These are phyloP conservation scores for Caenorhabditis sp. DNA, from an alignment of 2,888 invertebrate species.

Conservation along the genomic window DNA sequence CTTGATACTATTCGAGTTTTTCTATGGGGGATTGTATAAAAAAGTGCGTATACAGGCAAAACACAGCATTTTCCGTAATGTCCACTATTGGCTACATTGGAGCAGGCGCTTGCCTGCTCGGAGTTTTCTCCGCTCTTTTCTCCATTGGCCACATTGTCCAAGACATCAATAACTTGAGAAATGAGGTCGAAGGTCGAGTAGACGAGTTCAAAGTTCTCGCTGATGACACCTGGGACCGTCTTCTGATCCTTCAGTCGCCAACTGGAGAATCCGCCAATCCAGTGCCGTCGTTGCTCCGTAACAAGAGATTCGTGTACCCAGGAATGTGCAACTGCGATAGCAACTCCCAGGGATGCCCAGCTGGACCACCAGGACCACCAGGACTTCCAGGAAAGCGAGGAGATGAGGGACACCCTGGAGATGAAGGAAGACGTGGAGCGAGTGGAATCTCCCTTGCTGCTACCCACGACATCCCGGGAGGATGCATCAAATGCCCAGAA, in stretches of 20 bases:
- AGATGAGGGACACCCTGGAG: constrained; percentile 65
- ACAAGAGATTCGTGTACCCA: constrained; percentile 64
- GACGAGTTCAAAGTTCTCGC: constrained; percentile 65
- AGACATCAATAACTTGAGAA: constrained; percentile 65
- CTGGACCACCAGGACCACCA: constrained; percentile 69
- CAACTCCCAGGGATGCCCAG: constrained; percentile 67
- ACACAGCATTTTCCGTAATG: constrained; percentile 47
- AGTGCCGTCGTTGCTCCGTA: constrained; percentile 61
- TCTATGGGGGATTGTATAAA: constrained; percentile 23
- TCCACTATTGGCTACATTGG: constrained; percentile 60
- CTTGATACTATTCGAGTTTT: constrained; percentile 35
- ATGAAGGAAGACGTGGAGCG: constrained; percentile 61
- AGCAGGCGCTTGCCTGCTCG: constrained; percentile 62
- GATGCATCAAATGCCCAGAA: constrained; percentile 68
- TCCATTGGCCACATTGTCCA: constrained; percentile 66
- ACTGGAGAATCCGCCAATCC: constrained; percentile 63
- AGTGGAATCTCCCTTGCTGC: constrained; percentile 66
- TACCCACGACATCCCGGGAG: constrained; percentile 67
- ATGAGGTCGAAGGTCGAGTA: constrained; percentile 63
- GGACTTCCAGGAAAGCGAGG: constrained; percentile 66
- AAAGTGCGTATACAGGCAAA: constrained; percentile 8
- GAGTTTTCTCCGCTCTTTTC: constrained; percentile 62
- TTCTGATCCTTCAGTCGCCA: constrained; percentile 66
- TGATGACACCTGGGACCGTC: constrained; percentile 71
- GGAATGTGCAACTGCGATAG: constrained; percentile 68